phyloP scores from a whole-genome alignment of 2,113 vertebrate species.

The Dicaeum eximium region DNA sequence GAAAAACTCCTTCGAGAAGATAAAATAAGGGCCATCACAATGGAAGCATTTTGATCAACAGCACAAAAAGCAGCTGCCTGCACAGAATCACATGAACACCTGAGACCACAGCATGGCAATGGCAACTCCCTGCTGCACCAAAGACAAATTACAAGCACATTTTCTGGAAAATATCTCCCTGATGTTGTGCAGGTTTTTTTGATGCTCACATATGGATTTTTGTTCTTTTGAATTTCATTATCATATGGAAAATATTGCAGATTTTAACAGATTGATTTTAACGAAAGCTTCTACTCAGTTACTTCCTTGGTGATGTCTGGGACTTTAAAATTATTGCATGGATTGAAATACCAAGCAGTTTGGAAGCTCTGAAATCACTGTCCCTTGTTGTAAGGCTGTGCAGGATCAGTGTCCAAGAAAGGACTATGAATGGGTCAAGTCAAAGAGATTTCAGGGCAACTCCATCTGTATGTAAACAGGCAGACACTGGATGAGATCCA shows the following conservation, averaged over 20 bases:
- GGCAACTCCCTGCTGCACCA: conserved; percentile 17
- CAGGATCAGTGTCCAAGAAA: neutral
- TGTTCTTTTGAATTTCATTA: neutral
- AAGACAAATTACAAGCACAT: conserved; percentile 37
- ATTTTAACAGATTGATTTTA: neutral
- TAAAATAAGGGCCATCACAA: conserved; percentile 4
- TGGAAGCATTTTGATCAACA: conserved; percentile 45
- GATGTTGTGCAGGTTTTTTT: neutral
- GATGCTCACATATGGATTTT: neutral
- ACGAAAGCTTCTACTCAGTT: neutral
- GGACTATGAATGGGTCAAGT: neutral
- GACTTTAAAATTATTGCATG: neutral
- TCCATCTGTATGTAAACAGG: neutral
- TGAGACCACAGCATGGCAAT: conserved; percentile 39
- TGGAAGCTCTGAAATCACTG: neutral
- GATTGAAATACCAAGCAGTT: neutral
- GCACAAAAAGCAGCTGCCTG: conserved; percentile 10
- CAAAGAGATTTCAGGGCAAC: neutral
- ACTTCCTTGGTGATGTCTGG: neutral
- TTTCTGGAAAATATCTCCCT: neutral
- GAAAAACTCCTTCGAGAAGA: neutral
- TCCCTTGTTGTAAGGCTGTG: neutral
- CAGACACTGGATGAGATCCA: neutral
- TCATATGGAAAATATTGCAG: neutral
- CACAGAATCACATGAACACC: conserved; percentile 31